These are phyloP conservation scores for Drosophila parabipectinata DNA, from an alignment of 1,140 invertebrate genomes.

Conservation along the genomic window DNA sequence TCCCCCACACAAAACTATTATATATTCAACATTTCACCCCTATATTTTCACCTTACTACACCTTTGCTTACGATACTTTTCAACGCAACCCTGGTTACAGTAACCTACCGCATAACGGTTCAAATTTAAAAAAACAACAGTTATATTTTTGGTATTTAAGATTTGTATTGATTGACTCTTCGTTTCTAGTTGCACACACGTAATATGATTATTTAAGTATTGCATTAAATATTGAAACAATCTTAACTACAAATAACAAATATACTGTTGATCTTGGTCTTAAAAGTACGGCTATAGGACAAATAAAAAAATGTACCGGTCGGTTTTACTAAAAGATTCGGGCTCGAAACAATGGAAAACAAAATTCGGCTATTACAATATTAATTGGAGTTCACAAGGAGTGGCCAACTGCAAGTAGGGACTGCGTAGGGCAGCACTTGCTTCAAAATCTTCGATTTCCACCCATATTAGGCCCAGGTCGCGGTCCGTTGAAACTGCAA, in stretches of 20 bases:
- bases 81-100: background rate
- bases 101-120: slow-evolving; percentile 2
- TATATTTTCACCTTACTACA: background rate
- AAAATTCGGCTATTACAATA: slow-evolving; percentile 68
- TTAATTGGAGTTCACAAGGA: slow-evolving; percentile 39
- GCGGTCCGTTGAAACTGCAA: slow-evolving; percentile 58
- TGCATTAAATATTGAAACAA: slow-evolving; percentile 64
- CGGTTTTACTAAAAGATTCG: slow-evolving; percentile 49
- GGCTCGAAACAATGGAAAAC: slow-evolving; percentile 58
- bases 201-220: slow-evolving; percentile 54
- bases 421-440: slow-evolving; percentile 10
- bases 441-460: slow-evolving; percentile 66
- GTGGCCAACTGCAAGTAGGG: slow-evolving; percentile 15
- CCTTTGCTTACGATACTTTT: slow-evolving; percentile 6
- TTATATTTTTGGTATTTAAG: slow-evolving; percentile 18
- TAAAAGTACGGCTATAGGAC: slow-evolving; percentile 42
- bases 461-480: slow-evolving; percentile 54
- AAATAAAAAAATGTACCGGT: slow-evolving; percentile 25
- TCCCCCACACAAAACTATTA: background rate
- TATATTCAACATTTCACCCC: background rate
- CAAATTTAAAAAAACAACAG: slow-evolving; percentile 16
- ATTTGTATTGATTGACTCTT: slow-evolving; percentile 46
- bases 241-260: slow-evolving; percentile 70
- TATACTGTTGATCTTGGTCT: slow-evolving; percentile 66
- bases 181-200: slow-evolving; percentile 58